phyloP scores from a whole-genome alignment of 2,113 vertebrate genomes.

The Epinephelus cyanopodus region DNA sequence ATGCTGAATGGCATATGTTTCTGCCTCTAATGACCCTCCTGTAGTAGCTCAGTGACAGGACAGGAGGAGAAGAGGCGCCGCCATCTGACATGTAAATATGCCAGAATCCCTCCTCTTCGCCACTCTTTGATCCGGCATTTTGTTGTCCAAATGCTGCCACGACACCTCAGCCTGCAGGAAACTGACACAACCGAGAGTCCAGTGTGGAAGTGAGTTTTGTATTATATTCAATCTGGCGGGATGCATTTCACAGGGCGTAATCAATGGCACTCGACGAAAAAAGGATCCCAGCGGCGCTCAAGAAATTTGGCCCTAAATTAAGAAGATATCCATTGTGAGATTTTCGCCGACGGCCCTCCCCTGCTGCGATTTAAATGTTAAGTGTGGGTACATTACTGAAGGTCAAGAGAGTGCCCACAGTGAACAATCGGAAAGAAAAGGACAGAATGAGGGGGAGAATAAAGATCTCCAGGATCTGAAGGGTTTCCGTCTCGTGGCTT shows the following conservation, averaged over 20 bases:
- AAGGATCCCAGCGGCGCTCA: not conserved
- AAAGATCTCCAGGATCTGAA: constrained; percentile 64
- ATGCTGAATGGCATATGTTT: constrained; percentile 78
- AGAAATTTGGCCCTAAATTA: constrained; percentile 39
- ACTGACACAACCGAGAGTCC: not conserved
- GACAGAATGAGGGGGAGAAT: constrained; percentile 14
- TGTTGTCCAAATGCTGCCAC: constrained; percentile 62
- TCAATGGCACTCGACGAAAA: constrained; percentile 19
- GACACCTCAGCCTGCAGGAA: not conserved
- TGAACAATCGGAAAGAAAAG: constrained; percentile 23
- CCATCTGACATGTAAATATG: constrained; percentile 71
- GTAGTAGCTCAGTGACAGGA: constrained; percentile 52
- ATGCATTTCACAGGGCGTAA: not conserved
- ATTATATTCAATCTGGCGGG: not conserved
- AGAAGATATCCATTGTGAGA: constrained; percentile 31
- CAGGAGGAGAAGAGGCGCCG: constrained; percentile 30
- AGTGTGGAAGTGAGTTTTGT: not conserved
- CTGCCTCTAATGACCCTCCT: constrained; percentile 77
- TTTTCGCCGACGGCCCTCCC: constrained; percentile 12
- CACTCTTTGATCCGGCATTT: constrained; percentile 76
- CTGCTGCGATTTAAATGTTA: constrained; percentile 58
- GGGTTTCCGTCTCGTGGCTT: constrained; percentile 48
- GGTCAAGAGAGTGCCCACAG: constrained; percentile 63
- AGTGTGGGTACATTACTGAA: constrained; percentile 62
- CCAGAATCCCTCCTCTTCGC: constrained; percentile 62